These are phyloP conservation scores for Nineta flava DNA, from an alignment of 2,888 invertebrate species.

Conservation along the genomic window DNA sequence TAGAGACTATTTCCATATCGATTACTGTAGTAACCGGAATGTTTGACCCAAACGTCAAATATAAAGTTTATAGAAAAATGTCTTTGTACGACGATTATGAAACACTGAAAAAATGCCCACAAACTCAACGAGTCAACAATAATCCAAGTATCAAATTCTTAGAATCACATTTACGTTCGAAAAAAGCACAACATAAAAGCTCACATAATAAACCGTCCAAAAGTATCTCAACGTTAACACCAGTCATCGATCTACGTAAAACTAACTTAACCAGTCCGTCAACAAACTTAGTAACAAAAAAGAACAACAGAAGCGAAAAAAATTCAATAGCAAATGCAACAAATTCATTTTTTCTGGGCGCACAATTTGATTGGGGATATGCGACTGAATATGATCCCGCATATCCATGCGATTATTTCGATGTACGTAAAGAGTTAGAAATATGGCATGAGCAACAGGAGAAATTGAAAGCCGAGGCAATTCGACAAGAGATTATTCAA, in stretches of 20 bases:
- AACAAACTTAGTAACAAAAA: background rate
- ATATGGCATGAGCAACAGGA: background rate
- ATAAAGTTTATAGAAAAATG: background rate
- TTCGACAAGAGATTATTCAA: background rate
- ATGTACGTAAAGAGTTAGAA: background rate
- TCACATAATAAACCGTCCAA: background rate
- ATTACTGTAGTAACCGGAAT: too few relatives aligned
- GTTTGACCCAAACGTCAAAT: too few relatives aligned
- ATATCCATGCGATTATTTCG: background rate
- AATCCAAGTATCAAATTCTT: background rate
- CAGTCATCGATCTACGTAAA: background rate
- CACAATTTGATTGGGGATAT: constrained; percentile 1
- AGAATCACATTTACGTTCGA: background rate
- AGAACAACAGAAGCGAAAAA: background rate
- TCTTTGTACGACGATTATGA: constrained; percentile 1
- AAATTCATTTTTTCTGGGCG: background rate
- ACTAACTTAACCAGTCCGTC: background rate
- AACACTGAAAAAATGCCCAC: background rate
- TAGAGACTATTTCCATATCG: too few relatives aligned
- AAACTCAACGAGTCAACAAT: background rate
- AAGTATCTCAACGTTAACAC: background rate
- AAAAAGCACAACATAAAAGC: background rate
- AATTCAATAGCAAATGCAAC: background rate
- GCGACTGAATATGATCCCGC: constrained; percentile 2
- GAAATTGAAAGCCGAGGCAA: background rate